phyloP scores from a whole-genome alignment of 2,113 vertebrate species.

The Camelus bactrianus region DNA sequence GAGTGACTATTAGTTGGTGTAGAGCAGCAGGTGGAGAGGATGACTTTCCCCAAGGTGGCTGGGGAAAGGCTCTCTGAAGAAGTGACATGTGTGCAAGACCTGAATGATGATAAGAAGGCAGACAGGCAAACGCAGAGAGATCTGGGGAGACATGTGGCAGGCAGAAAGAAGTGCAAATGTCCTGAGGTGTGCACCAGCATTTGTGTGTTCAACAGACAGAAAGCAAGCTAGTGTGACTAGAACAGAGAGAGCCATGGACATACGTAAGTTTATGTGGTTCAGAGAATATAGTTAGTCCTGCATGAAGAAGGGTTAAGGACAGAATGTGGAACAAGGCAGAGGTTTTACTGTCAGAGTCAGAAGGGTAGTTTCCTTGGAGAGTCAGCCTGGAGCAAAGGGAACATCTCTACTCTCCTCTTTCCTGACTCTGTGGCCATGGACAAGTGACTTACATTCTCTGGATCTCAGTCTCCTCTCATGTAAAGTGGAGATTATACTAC shows the following conservation, averaged over 20 bases:
- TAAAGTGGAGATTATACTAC: neutral
- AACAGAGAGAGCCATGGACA: neutral
- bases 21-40: neutral
- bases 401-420: neutral
- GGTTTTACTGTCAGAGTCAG: neutral
- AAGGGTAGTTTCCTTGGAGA: neutral
- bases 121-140: neutral
- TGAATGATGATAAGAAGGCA: neutral
- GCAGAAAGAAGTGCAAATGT: neutral
- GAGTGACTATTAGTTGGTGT: neutral
- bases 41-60: neutral
- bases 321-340: neutral
- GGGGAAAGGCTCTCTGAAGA: neutral
- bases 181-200: neutral
- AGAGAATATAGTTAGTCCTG: neutral
- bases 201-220: neutral
- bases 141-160: neutral
- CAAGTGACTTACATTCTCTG: neutral
- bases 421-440: neutral
- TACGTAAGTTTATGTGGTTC: rapidly evolving
- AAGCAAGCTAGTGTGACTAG: neutral
- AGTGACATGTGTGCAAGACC: neutral
- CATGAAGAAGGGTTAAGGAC: neutral
- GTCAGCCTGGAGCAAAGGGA: neutral
- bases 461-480: neutral